These are phyloP conservation scores for Podarcis raffonei DNA, from an alignment of 2,113 vertebrate species.

Conservation along the genomic window DNA sequence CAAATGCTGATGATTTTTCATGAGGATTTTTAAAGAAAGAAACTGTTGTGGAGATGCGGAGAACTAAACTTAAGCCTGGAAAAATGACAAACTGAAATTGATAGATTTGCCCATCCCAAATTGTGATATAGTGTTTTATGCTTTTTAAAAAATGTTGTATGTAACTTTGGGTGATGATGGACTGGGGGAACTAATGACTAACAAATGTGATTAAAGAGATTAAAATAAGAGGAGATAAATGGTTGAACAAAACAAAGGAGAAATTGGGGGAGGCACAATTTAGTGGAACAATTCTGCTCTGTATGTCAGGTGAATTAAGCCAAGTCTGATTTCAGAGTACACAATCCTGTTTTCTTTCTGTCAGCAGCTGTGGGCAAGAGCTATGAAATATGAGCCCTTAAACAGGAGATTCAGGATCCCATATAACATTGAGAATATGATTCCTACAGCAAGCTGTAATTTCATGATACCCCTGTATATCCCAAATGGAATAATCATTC, in stretches of 20 bases:
- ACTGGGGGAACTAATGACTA: not conserved
- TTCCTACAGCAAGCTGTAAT: not conserved
- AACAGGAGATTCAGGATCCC: not conserved
- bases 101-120: no score
- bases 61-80: no score
- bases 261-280: not conserved
- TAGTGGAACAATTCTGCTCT: not conserved
- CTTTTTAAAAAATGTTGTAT: not conserved
- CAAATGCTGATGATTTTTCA: no score
- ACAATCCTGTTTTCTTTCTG: fast-evolving
- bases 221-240: not conserved
- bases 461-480: not conserved
- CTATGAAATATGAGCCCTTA: not conserved
- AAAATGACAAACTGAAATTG: no score
- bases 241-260: not conserved
- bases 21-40: no score
- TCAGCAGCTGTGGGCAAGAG: not conserved
- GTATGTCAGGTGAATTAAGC: not conserved
- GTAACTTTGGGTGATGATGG: not conserved
- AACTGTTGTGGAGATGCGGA: no score
- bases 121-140: no score
- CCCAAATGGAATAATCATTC: conserved; percentile 1
- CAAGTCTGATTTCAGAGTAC: not conserved
- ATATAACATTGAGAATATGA: not conserved
- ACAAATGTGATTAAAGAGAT: not conserved